phyloP scores from a whole-genome alignment of 2,113 vertebrate species.

The Epinephelus moara region DNA sequence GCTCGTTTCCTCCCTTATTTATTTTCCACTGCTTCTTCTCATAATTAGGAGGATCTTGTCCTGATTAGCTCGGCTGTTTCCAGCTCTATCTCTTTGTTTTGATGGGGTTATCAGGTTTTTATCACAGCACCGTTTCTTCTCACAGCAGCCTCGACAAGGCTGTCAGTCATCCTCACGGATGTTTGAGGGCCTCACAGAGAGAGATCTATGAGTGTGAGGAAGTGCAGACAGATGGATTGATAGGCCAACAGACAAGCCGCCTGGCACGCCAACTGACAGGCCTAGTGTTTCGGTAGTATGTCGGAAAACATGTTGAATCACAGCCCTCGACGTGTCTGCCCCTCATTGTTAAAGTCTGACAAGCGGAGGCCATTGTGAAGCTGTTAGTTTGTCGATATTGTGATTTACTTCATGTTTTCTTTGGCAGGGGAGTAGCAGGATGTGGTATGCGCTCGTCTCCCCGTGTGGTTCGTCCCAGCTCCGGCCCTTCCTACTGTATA shows the following conservation, averaged over 20 bases:
- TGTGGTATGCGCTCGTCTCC: slow-evolving; percentile 28
- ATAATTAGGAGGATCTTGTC: slow-evolving; percentile 27
- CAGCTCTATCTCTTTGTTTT: slow-evolving; percentile 25
- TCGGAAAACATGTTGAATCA: slow-evolving; percentile 52
- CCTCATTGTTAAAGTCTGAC: slow-evolving; percentile 45
- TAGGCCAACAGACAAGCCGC: slow-evolving; percentile 22
- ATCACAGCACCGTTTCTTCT: slow-evolving; percentile 3
- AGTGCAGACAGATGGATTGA: slow-evolving; percentile 34
- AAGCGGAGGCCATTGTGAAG: background rate
- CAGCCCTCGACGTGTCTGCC: slow-evolving; percentile 19
- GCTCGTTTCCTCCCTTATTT: slow-evolving; percentile 22
- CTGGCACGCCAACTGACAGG: slow-evolving; percentile 19
- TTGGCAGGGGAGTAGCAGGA: slow-evolving; percentile 30
- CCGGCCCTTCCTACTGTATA: background rate
- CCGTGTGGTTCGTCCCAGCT: slow-evolving; percentile 29
- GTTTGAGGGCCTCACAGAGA: slow-evolving; percentile 23
- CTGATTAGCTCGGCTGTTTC: slow-evolving; percentile 38
- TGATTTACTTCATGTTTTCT: slow-evolving; percentile 61
- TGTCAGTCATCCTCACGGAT: slow-evolving; percentile 18
- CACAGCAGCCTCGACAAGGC: slow-evolving; percentile 17
- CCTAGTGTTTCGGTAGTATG: slow-evolving; percentile 16
- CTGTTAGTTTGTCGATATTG: slow-evolving; percentile 35
- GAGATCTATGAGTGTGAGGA: slow-evolving; percentile 23
- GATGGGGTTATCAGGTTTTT: slow-evolving; percentile 20
- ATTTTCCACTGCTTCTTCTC: slow-evolving; percentile 4